These are phyloP conservation scores for Microcebus murinus DNA, from an alignment of 2,113 vertebrate genomes.

Conservation along the genomic window DNA sequence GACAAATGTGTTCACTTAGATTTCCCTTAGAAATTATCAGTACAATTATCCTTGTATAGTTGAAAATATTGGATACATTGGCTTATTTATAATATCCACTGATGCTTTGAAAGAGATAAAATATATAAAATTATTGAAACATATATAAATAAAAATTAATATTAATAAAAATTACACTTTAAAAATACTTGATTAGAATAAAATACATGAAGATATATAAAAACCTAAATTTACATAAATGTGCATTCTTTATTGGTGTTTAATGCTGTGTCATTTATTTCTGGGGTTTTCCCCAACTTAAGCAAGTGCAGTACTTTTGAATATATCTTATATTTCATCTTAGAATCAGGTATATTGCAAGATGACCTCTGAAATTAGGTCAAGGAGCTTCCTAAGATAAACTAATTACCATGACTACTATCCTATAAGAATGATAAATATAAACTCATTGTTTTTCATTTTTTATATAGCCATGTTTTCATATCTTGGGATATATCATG, in stretches of 20 bases:
- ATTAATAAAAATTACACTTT: neutral
- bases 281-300: neutral
- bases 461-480: neutral
- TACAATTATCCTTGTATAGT: neutral
- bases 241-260: neutral
- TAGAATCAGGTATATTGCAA: neutral
- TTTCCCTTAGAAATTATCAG: neutral
- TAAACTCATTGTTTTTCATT: neutral
- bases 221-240: neutral
- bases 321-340: neutral
- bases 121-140: neutral
- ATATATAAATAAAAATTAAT: neutral
- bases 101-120: neutral
- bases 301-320: neutral
- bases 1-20: neutral
- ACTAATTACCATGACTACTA: neutral
- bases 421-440: neutral
- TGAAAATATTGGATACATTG: neutral
- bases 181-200: neutral
- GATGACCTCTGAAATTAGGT: neutral
- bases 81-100: neutral
- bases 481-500: neutral
- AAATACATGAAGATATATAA: neutral
- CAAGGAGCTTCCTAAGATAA: neutral
- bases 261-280: neutral